Base-by-base conservation (phyloP, 2,113 vertebrate genomes). In the Triplophysa rosa region DNA sequence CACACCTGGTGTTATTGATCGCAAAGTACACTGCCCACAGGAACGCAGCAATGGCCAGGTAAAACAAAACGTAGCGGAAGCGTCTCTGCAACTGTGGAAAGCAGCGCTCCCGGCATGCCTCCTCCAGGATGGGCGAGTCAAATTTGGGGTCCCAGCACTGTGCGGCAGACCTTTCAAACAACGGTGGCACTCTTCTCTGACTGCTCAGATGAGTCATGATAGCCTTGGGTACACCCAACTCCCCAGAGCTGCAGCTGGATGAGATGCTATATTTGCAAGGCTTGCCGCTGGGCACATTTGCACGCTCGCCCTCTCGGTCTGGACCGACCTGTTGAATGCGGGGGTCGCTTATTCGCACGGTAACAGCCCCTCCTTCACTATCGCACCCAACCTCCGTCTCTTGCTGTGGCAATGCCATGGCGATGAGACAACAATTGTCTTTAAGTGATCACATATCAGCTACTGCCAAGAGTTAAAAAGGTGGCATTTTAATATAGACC, bases 91-190 rank as follows among this genome's bases (percentile, higher is more conserved):
- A 95, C 90, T 98, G 98, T 0, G 97, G 96, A 87, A 99, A 99
- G 90, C 98, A 98, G 70, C 96, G 91, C 87, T 99, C 96, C 87
- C 95, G 92, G 82, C 98, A 99, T 2, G 96, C 97, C 86, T 98
- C 97, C 85, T 99, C 98, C 87, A 99, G 89, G 80, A 97, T 95
- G 74, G 93, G 84, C 0, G 97, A 99, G 91, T 99, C 96, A 47
- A 99, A 99, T 87, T 94, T 95, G 80, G 97, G 98, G 90, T 98
- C 94, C 97, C 98, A 99, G 93, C 97, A 99, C 74, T 95, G 95
- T 37, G 94, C 91, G 8, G 96, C 96, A 2, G 98, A 97, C 88
- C 98, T 92, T 85, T 99, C 98, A 10, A 99, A 99, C 68, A 99
- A 92, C 82, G 95, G 96, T 0, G 97, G 97, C 19, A 95, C 91